Base-by-base conservation (phyloP, 1,140 invertebrate genomes). In the Trigoniulus corallinus region DNA sequence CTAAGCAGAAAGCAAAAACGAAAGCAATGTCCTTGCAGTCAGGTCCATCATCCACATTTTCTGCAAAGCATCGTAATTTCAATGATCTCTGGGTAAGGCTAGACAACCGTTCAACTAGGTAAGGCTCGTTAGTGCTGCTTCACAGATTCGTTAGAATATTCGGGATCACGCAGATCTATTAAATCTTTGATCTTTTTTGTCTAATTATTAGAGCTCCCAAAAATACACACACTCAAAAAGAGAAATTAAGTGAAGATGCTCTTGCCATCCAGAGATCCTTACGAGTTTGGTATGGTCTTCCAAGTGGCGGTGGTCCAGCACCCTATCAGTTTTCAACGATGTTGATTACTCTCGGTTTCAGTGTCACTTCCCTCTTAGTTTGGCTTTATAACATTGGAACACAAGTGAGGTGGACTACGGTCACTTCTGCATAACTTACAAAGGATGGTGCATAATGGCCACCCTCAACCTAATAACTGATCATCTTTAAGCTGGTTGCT, bases 71-170 rank as follows among this genome's bases (percentile, higher is more conserved):
- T 23, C 48, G 54, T 13, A 61, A 59, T 34, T 64, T 64, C 48
- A 64, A 64, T 52, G 61, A 64, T 46, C 54, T 64, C 1, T 64
- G 62, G 62, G 60, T 64, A 15, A 53, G 61, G 15, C 54, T 64
- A 47, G 60, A 64, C 45, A 54, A 53, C 48, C 52, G 2, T 51
- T 25, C 34, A 21, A 50, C 48, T 10, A 50, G 48, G 48, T 50
- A 25, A 50, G 20, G 29, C 29, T 34, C 15, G 29, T 34, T 7
- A 34, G 15, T 7, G 7, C 15, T 7, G 15, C 29, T 34, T 34
- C 15, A 7, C 15, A 34, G 15, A 34, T 34, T 34, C 15, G 29
- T 34, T 15, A 34, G 7, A 7, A 7, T 7, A 7, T 7, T 34
- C 7, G 7, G 29, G 15, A 34, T 34, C 15, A 7, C 29, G 29